Evolutionary conservation across 2,113 vertebrate genomes (phyloP).

Genomic region (Rafetus swinhoei): DNA sequence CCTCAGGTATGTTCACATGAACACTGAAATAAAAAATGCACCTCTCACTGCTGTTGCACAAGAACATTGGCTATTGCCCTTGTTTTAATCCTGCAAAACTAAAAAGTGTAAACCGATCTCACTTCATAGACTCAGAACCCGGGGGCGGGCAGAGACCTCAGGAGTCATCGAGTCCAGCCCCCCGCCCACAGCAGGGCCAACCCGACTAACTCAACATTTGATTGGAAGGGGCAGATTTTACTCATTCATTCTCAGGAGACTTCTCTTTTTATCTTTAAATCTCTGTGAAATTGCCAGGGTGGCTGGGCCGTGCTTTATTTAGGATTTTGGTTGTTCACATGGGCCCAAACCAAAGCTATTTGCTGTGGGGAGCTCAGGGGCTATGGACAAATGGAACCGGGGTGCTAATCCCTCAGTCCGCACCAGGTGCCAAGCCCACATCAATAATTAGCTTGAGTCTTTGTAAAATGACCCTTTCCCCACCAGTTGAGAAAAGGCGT

Average conservation of each 20-base stretch:
- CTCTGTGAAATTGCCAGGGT: neutral
- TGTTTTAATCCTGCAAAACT: neutral
- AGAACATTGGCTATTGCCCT: neutral
- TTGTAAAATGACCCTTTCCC: neutral
- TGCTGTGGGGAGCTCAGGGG: neutral
- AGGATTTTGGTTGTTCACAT: neutral
- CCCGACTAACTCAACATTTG: neutral
- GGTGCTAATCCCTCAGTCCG: neutral
- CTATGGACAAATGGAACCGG: neutral
- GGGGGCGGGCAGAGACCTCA: too few species aligned
- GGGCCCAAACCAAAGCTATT: neutral
- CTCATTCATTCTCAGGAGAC: neutral
- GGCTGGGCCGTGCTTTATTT: neutral
- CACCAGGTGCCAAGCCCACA: neutral
- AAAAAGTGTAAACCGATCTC: too few species aligned
- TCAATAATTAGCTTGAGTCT: neutral
- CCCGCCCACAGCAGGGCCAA: too few species aligned
- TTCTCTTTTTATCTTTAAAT: neutral
- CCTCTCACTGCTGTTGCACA: neutral
- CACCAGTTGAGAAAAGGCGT: neutral
- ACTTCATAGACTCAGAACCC: too few species aligned
- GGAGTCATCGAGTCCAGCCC: too few species aligned
- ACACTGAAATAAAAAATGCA: neutral
- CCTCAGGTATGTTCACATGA: neutral
- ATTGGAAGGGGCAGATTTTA: neutral